Evolutionary conservation across 2,888 invertebrate genomes (phyloP).

Genomic region (Calliopum simillimum): DNA sequence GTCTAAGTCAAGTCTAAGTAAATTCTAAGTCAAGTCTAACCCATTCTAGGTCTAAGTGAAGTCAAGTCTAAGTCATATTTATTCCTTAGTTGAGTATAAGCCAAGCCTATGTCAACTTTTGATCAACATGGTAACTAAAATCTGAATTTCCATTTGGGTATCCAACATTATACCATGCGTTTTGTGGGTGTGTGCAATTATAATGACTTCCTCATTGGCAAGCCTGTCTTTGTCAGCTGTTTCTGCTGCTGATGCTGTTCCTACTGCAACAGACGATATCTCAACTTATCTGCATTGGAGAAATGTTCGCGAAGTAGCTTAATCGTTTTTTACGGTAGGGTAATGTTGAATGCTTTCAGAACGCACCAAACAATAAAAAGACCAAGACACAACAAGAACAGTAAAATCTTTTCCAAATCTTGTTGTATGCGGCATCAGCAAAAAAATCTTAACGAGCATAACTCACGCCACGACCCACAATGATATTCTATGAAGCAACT

Average conservation of each 20-base stretch:
- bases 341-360: background rate
- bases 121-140: too few species aligned
- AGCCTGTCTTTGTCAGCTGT: background rate
- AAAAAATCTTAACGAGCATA: slow-evolving; percentile 25
- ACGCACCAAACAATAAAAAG: background rate
- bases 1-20: too few species aligned
- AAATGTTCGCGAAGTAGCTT: slow-evolving; percentile 16
- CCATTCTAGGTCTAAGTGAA: too few species aligned
- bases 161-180: slow-evolving; percentile 2
- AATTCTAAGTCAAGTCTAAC: too few species aligned
- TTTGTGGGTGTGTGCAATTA: slow-evolving; percentile 34
- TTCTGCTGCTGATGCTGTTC: background rate
- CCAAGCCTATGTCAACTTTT: too few species aligned
- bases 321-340: slow-evolving; percentile 14
- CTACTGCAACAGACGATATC: slow-evolving; percentile 13
- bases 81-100: too few species aligned
- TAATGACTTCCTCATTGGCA: slow-evolving; percentile 38
- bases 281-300: slow-evolving; percentile 13
- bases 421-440: slow-evolving; percentile 7
- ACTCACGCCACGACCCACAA: slow-evolving; percentile 26
- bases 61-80: too few species aligned
- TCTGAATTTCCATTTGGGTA: too few species aligned
- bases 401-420: too few species aligned
- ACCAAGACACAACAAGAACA: too few species aligned
- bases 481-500: slow-evolving; percentile 2